Conservation (phyloP, 1,140 invertebrate species). For the Lasaia peninsularis region DNA sequence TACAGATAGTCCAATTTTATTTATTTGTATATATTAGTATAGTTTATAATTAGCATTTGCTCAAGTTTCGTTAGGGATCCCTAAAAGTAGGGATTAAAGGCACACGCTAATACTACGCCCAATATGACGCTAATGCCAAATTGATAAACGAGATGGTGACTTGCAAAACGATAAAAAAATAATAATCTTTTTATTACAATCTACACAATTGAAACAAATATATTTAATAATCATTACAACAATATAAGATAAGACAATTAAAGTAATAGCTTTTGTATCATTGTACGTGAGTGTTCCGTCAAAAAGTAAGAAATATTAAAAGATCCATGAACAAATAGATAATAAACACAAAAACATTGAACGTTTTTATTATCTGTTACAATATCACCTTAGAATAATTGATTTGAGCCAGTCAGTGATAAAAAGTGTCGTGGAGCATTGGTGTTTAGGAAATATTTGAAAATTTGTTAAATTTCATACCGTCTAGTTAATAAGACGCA, state of each 20-base stretch:
- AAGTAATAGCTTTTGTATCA: not conserved
- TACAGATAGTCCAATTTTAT: too few species aligned
- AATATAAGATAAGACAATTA: constrained; percentile 2
- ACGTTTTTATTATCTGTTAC: not conserved
- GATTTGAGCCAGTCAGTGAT: not conserved
- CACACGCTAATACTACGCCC: not conserved
- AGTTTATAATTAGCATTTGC: too few species aligned
- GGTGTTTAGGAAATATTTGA: not conserved
- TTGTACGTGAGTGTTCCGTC: not conserved
- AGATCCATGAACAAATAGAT: not conserved
- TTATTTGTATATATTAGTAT: too few species aligned
- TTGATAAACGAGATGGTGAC: not conserved
- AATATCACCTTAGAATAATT: not conserved
- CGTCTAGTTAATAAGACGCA: not conserved
- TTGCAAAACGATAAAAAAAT: not conserved
- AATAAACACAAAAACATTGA: not conserved
- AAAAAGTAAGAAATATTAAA: not conserved
- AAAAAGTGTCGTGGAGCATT: not conserved
- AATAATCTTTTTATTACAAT: not conserved
- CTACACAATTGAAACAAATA: not conserved
- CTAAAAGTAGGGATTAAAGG: not conserved
- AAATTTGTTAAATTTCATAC: not conserved
- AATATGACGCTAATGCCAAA: not conserved
- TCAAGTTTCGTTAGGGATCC: too few species aligned
- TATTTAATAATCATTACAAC: not conserved